phyloP scores from a whole-genome alignment of 2,113 vertebrate species.

The Glaucomys volans region DNA sequence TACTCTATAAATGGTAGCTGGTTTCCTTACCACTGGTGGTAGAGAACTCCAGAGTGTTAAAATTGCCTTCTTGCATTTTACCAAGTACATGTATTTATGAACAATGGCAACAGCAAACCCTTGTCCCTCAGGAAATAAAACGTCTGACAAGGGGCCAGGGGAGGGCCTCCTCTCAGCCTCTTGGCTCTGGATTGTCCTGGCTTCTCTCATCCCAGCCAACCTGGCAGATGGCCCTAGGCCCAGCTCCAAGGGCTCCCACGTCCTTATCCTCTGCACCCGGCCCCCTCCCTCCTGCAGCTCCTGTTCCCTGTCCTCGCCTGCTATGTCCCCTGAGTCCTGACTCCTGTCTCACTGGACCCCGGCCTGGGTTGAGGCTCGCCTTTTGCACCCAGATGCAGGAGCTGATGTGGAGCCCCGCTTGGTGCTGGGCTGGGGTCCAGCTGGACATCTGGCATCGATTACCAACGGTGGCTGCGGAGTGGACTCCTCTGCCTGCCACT shows the following conservation, averaged over 20 bases:
- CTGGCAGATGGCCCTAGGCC: not conserved
- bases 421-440: slow-evolving; percentile 80
- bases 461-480: slow-evolving; percentile 86
- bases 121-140: not conserved
- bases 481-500: slow-evolving; percentile 88
- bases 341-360: not conserved
- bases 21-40: not conserved
- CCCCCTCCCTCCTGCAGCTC: not conserved
- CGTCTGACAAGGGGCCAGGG: not conserved
- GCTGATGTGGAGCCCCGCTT: slow-evolving; percentile 64
- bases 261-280: not conserved
- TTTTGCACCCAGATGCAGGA: slow-evolving; percentile 76
- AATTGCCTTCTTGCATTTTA: not conserved
- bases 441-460: slow-evolving; percentile 90
- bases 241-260: not conserved
- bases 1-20: not conserved
- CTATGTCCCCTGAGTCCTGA: not conserved
- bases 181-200: not conserved
- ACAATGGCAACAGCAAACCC: not conserved
- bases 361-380: not conserved
- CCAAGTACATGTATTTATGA: slow-evolving; percentile 15
- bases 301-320: not conserved
- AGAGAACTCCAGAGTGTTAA: not conserved
- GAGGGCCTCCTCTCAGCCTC: not conserved
- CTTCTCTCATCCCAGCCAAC: not conserved